These are phyloP conservation scores for Lumbricus terrestris DNA, from an alignment of 2,888 invertebrate genomes.

Conservation along the genomic window DNA sequence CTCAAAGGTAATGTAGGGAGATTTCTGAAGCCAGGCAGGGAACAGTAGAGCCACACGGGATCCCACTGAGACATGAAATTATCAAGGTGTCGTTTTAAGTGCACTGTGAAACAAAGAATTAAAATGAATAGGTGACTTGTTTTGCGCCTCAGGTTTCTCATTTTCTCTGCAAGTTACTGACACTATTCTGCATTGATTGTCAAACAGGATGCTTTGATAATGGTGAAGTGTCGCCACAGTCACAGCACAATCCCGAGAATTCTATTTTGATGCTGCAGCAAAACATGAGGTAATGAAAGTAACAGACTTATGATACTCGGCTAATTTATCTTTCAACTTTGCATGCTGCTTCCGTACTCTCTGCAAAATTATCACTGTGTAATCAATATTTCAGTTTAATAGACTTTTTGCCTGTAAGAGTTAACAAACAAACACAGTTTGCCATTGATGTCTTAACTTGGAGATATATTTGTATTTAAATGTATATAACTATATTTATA, in stretches of 20 bases:
- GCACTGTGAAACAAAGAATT: not conserved
- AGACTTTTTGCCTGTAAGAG: not conserved
- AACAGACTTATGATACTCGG: not conserved
- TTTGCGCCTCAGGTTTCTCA: not conserved
- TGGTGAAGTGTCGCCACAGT: not conserved
- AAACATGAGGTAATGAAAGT: not conserved
- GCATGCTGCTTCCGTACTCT: not conserved
- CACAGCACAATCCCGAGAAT: not conserved
- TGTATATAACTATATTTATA: no score
- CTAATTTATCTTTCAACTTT: no score
- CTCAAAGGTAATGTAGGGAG: not conserved
- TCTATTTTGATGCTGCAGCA: not conserved
- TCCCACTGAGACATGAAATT: not conserved
- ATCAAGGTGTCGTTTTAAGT: not conserved
- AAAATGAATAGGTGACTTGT: not conserved
- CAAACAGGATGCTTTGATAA: not conserved
- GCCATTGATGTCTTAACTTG: no score
- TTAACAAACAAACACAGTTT: no score
- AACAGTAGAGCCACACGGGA: not conserved
- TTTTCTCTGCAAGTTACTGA: not conserved
- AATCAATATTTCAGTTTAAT: not conserved
- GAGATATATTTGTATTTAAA: no score
- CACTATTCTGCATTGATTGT: not conserved
- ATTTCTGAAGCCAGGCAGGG: not conserved
- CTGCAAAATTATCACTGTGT: not conserved